phyloP scores from a whole-genome alignment of 37 sponge, comb jelly and placozoan species.

The Amphimedon queenslandica region DNA sequence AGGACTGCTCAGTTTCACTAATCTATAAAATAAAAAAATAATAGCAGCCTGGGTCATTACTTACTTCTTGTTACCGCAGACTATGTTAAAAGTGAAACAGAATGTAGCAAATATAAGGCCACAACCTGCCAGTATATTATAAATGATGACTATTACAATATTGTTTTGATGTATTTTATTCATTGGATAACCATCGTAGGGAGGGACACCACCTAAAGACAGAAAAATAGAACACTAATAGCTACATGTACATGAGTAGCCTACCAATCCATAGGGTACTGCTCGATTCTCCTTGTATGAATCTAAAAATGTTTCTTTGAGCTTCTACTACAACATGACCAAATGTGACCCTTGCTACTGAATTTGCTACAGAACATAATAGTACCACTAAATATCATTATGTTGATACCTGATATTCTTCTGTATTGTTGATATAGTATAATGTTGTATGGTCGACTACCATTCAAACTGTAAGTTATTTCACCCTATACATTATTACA shows the following conservation, averaged over 20 bases:
- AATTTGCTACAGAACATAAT: background rate
- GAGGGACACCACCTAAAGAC: background rate
- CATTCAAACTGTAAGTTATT: background rate
- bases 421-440: background rate
- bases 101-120: background rate
- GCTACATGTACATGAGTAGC: background rate
- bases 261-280: background rate
- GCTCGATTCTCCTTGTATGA: background rate
- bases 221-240: background rate
- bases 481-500: background rate
- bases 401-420: background rate
- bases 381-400: background rate
- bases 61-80: background rate
- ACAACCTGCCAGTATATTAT: background rate
- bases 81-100: background rate
- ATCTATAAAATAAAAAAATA: background rate
- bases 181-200: background rate
- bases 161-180: background rate
- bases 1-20: conserved; percentile 12
- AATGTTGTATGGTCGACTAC: background rate
- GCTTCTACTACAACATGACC: background rate
- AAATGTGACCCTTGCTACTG: background rate
- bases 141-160: background rate
- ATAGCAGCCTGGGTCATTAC: background rate
- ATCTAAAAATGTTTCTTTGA: background rate